A percentile compares a stretch with the other conserved stretches of the same genome.
These are phyloP conservation scores for Salvelinus fontinalis DNA, from an alignment of 2,113 vertebrate genomes.

Conservation along the genomic window DNA sequence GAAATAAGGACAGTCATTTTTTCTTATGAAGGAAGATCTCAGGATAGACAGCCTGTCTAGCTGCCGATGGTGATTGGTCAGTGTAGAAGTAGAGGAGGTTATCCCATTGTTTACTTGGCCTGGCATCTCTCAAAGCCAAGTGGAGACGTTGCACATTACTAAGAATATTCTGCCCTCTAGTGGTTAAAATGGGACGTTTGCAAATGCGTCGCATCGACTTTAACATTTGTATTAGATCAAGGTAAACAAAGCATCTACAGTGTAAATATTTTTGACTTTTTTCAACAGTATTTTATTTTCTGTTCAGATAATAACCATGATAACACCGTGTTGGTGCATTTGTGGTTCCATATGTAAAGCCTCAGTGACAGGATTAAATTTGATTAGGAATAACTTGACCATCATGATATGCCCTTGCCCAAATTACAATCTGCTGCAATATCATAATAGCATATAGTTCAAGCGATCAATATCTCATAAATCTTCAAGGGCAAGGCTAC, in stretches of 20 bases:
- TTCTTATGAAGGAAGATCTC: no score
- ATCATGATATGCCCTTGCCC: no score
- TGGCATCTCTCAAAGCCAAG: not conserved
- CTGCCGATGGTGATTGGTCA: not conserved
- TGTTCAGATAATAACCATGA: not conserved
- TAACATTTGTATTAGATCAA: not conserved
- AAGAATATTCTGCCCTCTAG: not conserved
- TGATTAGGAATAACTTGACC: no score
- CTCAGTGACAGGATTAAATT: no score
- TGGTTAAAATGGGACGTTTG: not conserved
- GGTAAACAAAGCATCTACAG: no score
- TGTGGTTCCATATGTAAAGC: no score
- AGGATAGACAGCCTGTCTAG: no score
- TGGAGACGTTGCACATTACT: not conserved
- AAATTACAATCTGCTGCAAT: no score
- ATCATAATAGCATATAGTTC: no score
- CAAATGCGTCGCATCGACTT: not conserved
- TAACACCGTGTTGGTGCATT: not conserved
- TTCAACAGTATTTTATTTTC: not conserved
- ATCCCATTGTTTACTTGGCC: not conserved
- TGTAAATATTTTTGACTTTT: not conserved
- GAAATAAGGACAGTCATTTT: no score
- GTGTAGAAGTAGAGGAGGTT: not conserved
- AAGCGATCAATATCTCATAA: no score
- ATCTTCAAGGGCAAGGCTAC: no score